A percentile compares a stretch with the other conserved stretches of the same genome.
These are phyloP conservation scores for Streblospio benedicti DNA, from an alignment of 1,140 invertebrate species.

Conservation along the genomic window DNA sequence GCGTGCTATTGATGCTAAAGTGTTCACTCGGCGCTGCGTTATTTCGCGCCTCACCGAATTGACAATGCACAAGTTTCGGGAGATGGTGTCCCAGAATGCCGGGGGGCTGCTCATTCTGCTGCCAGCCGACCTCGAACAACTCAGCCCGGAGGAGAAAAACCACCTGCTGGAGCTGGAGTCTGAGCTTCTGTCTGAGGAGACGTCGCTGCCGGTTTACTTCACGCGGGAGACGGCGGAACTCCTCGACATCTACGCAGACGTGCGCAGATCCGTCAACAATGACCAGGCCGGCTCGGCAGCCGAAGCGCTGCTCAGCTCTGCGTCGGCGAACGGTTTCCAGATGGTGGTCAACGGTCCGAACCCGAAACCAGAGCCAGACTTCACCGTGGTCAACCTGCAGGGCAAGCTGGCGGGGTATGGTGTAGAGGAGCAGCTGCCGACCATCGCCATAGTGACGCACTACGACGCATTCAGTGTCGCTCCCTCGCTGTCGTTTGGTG, in stretches of 20 bases:
- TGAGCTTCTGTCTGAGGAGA: conserved; percentile 69
- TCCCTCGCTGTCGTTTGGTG: conserved; percentile 73
- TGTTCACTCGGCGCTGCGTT: conserved; percentile 78
- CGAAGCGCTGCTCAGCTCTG: conserved; percentile 71
- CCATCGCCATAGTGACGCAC: conserved; percentile 81
- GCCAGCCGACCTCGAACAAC: conserved; percentile 61
- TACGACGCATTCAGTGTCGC: conserved; percentile 82
- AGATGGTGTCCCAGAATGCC: conserved; percentile 65
- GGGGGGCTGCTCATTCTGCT: conserved; percentile 76
- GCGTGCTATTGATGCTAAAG: conserved; percentile 72
- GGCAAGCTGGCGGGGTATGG: conserved; percentile 76
- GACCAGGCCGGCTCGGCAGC: conserved; percentile 58
- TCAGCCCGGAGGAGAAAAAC: conserved; percentile 59
- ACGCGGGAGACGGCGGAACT: conserved; percentile 61
- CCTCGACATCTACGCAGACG: conserved; percentile 66
- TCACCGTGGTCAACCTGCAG: conserved; percentile 72
- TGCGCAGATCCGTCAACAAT: conserved; percentile 54
- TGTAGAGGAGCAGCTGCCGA: conserved; percentile 68
- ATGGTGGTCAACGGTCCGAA: conserved; percentile 65
- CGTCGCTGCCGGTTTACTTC: conserved; percentile 83
- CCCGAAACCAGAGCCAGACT: conserved; percentile 61
- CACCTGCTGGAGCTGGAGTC: conserved; percentile 73
- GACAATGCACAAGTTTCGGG: conserved; percentile 64
- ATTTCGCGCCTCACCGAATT: conserved; percentile 70
- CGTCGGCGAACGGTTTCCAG: conserved; percentile 88